These are phyloP conservation scores for Drosophila triauraria DNA, from an alignment of 1,140 invertebrate genomes.

Conservation along the genomic window DNA sequence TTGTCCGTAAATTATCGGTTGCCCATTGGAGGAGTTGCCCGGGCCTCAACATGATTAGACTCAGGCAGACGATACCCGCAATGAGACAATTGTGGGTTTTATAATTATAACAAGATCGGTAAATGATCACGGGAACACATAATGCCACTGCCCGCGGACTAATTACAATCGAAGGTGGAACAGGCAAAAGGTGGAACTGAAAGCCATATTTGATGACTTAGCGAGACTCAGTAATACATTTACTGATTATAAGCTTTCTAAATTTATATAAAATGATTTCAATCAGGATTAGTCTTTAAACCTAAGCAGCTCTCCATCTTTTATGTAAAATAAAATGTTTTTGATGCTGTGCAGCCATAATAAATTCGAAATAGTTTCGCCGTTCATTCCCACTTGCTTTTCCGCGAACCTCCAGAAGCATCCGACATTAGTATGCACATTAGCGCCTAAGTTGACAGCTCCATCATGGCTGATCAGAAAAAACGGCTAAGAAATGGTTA, in stretches of 20 bases:
- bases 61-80: conserved; percentile 30
- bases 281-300: neutral
- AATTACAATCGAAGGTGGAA: conserved; percentile 31
- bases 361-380: conserved; percentile 20
- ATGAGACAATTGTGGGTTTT: conserved; percentile 52
- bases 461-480: conserved; percentile 36
- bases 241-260: neutral
- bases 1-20: conserved; percentile 72
- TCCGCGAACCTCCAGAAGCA: conserved; percentile 6
- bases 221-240: conserved; percentile 12
- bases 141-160: conserved; percentile 20
- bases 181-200: conserved; percentile 36
- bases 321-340: neutral
- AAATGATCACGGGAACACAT: conserved; percentile 38
- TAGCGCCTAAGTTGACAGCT: conserved; percentile 65
- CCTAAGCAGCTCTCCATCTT: neutral
- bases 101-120: conserved; percentile 56
- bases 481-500: conserved; percentile 40
- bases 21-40: conserved; percentile 48
- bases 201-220: conserved; percentile 11
- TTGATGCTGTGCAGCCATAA: neutral
- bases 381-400: neutral
- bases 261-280: neutral
- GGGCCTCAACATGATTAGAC: conserved; percentile 51
- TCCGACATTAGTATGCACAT: conserved; percentile 66